phyloP scores from a whole-genome alignment of 2,888 invertebrate genomes.

The Mimas tiliae region DNA sequence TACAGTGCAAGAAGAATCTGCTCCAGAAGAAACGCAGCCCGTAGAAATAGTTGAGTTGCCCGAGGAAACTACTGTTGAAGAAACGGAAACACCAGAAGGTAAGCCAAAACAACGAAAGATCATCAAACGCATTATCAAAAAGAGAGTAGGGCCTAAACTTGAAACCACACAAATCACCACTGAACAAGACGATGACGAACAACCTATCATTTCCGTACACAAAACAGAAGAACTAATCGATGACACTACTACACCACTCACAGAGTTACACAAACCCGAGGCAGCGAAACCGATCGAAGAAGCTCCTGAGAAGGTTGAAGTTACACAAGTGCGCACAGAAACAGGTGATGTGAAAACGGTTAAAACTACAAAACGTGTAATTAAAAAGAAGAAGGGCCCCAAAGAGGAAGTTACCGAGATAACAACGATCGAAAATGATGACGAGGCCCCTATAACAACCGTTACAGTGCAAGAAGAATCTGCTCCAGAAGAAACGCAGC shows the following conservation, averaged over 20 bases:
- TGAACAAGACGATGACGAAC: not conserved
- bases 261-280: not conserved
- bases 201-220: slow-evolving; percentile 5
- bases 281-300: not conserved
- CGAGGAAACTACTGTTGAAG: not conserved
- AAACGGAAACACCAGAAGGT: not conserved
- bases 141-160: not conserved
- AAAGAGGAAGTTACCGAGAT: slow-evolving; percentile 44
- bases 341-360: not conserved
- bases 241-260: not conserved
- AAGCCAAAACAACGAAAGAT: not conserved
- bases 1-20: not conserved
- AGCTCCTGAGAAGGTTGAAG: not conserved
- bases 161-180: slow-evolving; percentile 1
- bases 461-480: slow-evolving; percentile 38
- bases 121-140: slow-evolving; percentile 2
- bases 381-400: slow-evolving; percentile 46
- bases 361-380: not conserved
- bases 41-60: not conserved
- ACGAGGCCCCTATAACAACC: slow-evolving; percentile 44
- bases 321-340: not conserved
- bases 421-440: slow-evolving; percentile 44
- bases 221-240: not conserved
- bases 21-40: not conserved
- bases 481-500: slow-evolving; percentile 27